These are phyloP conservation scores for Neodontobutis hainanensis DNA, from an alignment of 2,113 vertebrate genomes.

Conservation along the genomic window DNA sequence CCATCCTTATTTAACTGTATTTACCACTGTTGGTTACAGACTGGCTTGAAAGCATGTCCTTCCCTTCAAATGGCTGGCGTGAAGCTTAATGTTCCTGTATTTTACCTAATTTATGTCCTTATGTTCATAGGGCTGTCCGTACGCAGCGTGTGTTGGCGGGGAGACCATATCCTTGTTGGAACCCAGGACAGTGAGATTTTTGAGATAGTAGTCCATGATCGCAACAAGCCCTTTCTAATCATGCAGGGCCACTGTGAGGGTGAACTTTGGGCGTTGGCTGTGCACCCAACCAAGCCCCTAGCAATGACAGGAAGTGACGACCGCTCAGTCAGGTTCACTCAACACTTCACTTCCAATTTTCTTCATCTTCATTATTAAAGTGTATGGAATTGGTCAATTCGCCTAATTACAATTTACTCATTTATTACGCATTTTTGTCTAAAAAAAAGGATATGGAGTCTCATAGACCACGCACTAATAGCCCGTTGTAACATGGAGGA, in stretches of 20 bases:
- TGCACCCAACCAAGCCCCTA: constrained; percentile 95
- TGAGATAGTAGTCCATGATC: constrained; percentile 97
- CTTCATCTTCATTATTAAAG: not conserved
- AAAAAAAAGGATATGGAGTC: constrained; percentile 92
- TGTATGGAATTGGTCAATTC: not conserved
- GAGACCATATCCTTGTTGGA: constrained; percentile 96
- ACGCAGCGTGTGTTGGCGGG: constrained; percentile 97
- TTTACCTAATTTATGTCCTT: constrained; percentile 23
- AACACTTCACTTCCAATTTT: not conserved
- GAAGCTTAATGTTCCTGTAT: constrained; percentile 3
- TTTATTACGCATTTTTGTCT: constrained; percentile 1
- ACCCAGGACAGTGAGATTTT: constrained; percentile 99
- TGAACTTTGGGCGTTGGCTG: constrained; percentile 97
- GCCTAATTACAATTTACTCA: constrained; percentile 24
- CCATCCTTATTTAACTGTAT: constrained; percentile 51
- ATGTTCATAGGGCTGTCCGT: constrained; percentile 88
- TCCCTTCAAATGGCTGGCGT: constrained; percentile 39
- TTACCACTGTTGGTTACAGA: constrained; percentile 36
- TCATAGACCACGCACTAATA: constrained; percentile 96
- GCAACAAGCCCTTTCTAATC: constrained; percentile 97
- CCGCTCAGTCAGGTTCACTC: constrained; percentile 98
- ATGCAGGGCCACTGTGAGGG: constrained; percentile 99
- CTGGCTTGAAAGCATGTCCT: constrained; percentile 40
- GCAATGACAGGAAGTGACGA: constrained; percentile 98
- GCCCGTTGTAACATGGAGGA: constrained; percentile 99